phyloP scores from a whole-genome alignment of 2,113 vertebrate genomes.

The Nothobranchius furzeri region DNA sequence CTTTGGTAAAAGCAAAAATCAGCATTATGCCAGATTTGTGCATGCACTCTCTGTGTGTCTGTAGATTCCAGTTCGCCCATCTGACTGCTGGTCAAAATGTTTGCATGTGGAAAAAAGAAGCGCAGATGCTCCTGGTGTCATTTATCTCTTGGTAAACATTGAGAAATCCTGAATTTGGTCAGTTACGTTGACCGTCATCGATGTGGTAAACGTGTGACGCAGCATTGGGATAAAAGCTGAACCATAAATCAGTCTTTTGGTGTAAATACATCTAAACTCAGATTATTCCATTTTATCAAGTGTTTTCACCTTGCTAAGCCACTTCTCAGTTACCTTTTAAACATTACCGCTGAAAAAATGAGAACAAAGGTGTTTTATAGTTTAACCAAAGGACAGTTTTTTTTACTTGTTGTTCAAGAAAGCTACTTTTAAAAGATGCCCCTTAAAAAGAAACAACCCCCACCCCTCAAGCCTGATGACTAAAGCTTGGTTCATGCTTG shows the following conservation, averaged over 20 bases:
- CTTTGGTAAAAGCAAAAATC: constrained; percentile 76
- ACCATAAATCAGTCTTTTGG: neutral
- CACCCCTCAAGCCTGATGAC: too few relatives aligned
- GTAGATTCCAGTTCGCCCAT: constrained; percentile 23
- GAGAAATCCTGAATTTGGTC: neutral
- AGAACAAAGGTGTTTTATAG: too few relatives aligned
- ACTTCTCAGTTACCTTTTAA: too few relatives aligned
- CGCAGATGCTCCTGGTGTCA: neutral
- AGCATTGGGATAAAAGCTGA: neutral
- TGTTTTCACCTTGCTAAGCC: too few relatives aligned
- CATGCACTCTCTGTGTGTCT: constrained; percentile 53
- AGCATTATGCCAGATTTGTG: constrained; percentile 81
- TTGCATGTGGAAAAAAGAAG: neutral
- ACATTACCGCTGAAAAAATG: too few relatives aligned
- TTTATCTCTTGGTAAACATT: neutral
- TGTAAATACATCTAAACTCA: neutral
- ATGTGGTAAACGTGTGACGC: neutral
- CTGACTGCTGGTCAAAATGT: constrained; percentile 5
- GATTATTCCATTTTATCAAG: too few relatives aligned
- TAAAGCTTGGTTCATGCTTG: too few relatives aligned
- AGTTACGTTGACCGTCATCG: neutral
- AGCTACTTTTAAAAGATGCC: too few relatives aligned
- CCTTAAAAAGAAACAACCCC: too few relatives aligned
- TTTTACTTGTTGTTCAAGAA: too few relatives aligned
- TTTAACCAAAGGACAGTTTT: too few relatives aligned